Evolutionary conservation across 2,888 invertebrate genomes (phyloP), one percentile per base, ranked within the genome.

Genomic region (Tryphoninae sp.): DNA sequence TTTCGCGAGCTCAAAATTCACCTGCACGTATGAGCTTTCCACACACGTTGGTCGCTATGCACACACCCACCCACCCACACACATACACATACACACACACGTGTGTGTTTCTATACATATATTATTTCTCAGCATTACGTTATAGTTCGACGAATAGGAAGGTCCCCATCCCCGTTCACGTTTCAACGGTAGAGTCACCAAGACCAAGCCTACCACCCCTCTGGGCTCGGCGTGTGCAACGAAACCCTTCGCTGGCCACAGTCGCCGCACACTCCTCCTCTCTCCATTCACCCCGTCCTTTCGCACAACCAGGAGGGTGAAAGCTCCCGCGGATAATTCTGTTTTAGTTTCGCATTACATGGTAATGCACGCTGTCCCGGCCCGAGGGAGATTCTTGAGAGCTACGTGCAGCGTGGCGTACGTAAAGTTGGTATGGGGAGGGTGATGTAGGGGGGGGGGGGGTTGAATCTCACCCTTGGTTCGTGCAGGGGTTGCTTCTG

Each of bases 261-360:
- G 61, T 78, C 71, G 71, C 74, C 75, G 59, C 51, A 69, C 72
- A 49, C 64, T 45, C 45, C 53, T 22, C 45, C 33, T 53, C 16
- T 53, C 16, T 42, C n/a, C 45, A 69, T 65, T 23, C 71, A 19
- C 65, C 64, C 69, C 49, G 33, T 45, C 55, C 62, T 64, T 67
- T 26, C 59, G n/a, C 40, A 64, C 51, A 67, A 78, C 71, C 72
- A 51, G 45, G 72, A 84, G 77, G 86, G 88, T 69, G 53, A 26
- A 62, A 88, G 88, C 87, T 86, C 74, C 83, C 85, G 68, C 68
- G 87, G 88, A 90, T 90, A 90, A 90, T 90, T 90, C 90, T 90
- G 90, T 90, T 90, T 90, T 90, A 90, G 90, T 90, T 90, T 90
- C 90, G 90, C 90, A 90, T 90, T 90, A 90, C 90, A 89, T 89